These are phyloP conservation scores for Acrossocheilus fasciatus DNA, from an alignment of 2,797 vertebrate genomes.

Conservation along the genomic window DNA sequence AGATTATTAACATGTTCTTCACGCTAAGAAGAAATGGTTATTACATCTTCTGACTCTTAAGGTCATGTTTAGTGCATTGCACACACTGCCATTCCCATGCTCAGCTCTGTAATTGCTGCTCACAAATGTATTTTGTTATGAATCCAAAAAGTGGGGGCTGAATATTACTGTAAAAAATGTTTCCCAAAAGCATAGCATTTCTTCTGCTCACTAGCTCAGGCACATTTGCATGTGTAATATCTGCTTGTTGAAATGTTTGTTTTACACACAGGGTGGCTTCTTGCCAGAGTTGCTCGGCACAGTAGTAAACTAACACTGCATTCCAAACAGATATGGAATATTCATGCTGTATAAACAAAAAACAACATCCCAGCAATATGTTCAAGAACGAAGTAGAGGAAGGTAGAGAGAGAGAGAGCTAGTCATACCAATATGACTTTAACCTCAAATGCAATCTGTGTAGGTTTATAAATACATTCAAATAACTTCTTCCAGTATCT, in stretches of 20 bases:
- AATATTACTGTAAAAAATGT: neutral
- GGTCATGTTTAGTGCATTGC: neutral
- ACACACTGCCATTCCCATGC: neutral
- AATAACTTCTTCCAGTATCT: neutral
- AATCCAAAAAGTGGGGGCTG: neutral
- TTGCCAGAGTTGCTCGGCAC: constrained; percentile 41
- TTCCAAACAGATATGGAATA: constrained; percentile 46
- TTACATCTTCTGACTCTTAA: neutral
- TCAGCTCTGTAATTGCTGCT: neutral
- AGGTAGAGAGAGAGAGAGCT: neutral
- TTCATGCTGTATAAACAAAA: constrained; percentile 25
- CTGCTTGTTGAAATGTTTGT: constrained; percentile 51
- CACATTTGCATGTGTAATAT: constrained; percentile 53
- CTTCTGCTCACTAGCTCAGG: constrained; percentile 18
- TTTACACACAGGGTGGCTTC: constrained; percentile 54
- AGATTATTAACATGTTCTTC: neutral
- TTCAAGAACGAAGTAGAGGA: constrained; percentile 12
- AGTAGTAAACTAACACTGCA: constrained; percentile 42
- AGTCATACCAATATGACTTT: neutral
- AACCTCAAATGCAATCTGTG: neutral
- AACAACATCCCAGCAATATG: constrained; percentile 11
- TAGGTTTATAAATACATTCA: neutral
- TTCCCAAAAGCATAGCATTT: neutral
- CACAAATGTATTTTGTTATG: neutral
- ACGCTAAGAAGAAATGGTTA: neutral